Evolutionary conservation across 2,888 invertebrate genomes (phyloP).

Genomic region (Coleophora deauratella): DNA sequence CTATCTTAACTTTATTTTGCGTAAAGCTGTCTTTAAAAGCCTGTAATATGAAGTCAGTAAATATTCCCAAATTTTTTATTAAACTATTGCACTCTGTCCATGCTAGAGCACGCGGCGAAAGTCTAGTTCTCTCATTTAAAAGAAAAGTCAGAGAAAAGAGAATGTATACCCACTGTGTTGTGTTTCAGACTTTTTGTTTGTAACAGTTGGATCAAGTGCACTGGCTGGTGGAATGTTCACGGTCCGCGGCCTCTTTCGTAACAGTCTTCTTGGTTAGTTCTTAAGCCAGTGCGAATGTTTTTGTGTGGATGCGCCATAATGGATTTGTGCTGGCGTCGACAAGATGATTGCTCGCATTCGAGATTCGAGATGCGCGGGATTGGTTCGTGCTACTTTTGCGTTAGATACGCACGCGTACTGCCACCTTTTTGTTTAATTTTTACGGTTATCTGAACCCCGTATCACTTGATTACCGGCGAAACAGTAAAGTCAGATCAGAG

Average conservation of each 20-base stretch:
- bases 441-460: too few species aligned
- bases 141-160: too few species aligned
- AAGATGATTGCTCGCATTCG: slow-evolving; percentile 28
- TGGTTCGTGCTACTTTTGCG: slow-evolving; percentile 20
- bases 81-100: too few species aligned
- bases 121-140: too few species aligned
- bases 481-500: too few species aligned
- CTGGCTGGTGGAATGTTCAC: slow-evolving; percentile 66
- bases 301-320: slow-evolving; percentile 51
- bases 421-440: neutral
- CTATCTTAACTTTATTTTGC: too few species aligned
- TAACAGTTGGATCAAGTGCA: slow-evolving; percentile 52
- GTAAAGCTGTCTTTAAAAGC: too few species aligned
- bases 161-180: too few species aligned
- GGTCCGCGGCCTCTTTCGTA: slow-evolving; percentile 66
- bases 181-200: slow-evolving; percentile 40
- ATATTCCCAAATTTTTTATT: too few species aligned
- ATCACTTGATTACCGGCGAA: too few species aligned
- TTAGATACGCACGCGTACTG: slow-evolving; percentile 2
- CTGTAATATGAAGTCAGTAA: too few species aligned
- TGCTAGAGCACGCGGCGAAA: too few species aligned
- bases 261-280: slow-evolving; percentile 40
- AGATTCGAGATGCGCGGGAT: slow-evolving; percentile 27
- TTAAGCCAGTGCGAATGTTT: slow-evolving; percentile 66
- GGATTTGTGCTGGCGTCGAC: slow-evolving; percentile 40